Conservation (phyloP, 2,113 vertebrate genomes). For the Urocynchramus pylzowi region DNA sequence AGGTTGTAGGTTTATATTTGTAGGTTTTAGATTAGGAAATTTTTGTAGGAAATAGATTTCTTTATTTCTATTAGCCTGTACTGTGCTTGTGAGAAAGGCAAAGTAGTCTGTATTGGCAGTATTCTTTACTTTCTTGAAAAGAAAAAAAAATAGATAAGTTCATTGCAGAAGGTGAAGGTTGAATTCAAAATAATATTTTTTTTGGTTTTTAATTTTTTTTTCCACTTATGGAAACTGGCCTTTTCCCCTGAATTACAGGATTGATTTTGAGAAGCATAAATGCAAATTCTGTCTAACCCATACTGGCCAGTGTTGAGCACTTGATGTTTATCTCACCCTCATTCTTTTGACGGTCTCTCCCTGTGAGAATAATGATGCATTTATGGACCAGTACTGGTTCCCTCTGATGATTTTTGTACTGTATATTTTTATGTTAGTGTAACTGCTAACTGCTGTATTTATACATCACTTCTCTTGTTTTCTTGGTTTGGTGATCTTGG, state of each 20-base stretch:
- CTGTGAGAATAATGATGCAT: neutral
- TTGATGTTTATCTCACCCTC: neutral
- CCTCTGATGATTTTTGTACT: neutral
- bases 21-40: too few relatives aligned
- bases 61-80: neutral
- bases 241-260: neutral
- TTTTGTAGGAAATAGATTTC: neutral
- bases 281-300: neutral
- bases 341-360: neutral
- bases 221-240: neutral
- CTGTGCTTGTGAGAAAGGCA: neutral
- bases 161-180: neutral
- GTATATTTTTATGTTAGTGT: neutral
- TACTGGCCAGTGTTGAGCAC: neutral
- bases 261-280: neutral
- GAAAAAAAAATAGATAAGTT: neutral
- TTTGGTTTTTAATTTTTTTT: neutral
- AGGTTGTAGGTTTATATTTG: too few relatives aligned
- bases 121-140: neutral
- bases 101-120: neutral
- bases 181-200: neutral
- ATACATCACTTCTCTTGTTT: neutral
- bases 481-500: neutral
- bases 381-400: neutral
- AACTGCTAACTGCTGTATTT: neutral